A percentile compares a stretch with the other conserved stretches of the same genome.
phyloP scores from a whole-genome alignment of 1,140 invertebrate species.

The Cherax destructor region DNA sequence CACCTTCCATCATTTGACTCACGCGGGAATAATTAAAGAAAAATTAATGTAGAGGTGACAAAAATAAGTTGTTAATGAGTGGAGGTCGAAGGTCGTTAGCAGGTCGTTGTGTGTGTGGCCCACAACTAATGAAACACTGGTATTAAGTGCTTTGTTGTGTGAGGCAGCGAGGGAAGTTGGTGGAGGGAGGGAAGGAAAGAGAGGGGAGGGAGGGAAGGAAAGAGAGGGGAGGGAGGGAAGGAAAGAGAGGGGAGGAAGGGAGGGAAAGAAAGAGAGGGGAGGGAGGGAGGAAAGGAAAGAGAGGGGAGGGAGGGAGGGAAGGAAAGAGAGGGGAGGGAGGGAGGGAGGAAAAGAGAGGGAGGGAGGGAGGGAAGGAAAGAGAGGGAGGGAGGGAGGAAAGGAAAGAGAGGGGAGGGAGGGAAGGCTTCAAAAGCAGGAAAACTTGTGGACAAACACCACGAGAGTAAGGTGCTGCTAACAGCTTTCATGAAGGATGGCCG shows the following conservation, averaged over 20 bases:
- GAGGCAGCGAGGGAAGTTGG: background rate
- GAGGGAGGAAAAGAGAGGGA: background rate
- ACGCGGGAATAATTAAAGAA: no score
- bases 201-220: background rate
- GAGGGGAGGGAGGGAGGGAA: background rate
- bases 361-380: background rate
- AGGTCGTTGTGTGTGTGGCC: no score
- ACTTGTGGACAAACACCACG: no score
- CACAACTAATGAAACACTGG: no score
- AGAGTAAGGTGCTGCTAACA: no score
- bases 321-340: background rate
- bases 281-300: background rate
- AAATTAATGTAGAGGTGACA: no score
- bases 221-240: background rate
- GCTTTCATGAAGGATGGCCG: no score
- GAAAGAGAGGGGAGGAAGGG: background rate
- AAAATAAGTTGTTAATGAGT: no score
- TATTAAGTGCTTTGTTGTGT: no score
- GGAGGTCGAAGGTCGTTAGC: no score
- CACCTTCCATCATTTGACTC: no score
- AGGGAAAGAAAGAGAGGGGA: background rate
- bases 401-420: background rate
- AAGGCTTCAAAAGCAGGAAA: no score
- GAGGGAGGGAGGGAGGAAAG: background rate
- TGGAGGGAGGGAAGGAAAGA: background rate